Percentiles rank a stretch among this genome's conserved stretches.
phyloP scores from a whole-genome alignment of 2,797 vertebrate species.

The Pogoniulus pusillus region DNA sequence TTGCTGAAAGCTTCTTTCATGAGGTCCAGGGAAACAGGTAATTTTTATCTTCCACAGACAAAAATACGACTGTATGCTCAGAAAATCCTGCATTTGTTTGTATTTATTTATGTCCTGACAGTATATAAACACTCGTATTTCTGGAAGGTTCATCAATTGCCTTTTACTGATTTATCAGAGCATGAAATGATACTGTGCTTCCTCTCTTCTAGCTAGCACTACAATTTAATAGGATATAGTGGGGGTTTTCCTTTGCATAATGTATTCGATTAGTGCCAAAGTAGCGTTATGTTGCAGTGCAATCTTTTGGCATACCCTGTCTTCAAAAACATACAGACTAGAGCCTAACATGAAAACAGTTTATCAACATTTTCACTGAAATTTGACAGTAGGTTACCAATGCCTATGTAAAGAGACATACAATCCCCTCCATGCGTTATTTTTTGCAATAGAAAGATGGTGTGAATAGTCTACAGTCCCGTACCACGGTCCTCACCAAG shows the following conservation, averaged over 20 bases:
- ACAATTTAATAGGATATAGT: background rate
- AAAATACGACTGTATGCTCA: constrained; percentile 28
- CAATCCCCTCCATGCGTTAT: background rate
- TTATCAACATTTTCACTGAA: background rate
- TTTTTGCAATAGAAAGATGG: background rate
- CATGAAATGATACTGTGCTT: background rate
- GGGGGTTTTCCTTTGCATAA: background rate
- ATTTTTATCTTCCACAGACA: constrained; percentile 46
- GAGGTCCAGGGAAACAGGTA: constrained; percentile 32
- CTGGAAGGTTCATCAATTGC: background rate
- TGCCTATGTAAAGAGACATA: background rate
- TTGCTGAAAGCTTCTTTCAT: constrained; percentile 40
- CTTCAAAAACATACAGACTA: background rate
- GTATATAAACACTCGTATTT: background rate
- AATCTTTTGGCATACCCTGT: background rate
- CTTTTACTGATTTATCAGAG: background rate
- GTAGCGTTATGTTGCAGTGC: background rate
- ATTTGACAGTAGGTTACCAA: background rate
- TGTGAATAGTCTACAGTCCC: background rate
- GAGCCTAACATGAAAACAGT: background rate
- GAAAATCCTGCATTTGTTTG: background rate
- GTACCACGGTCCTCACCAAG: background rate
- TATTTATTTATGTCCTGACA: constrained; percentile 17
- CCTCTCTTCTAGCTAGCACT: background rate
- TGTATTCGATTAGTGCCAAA: background rate